phyloP scores from a whole-genome alignment of 2,888 invertebrate species.

The Cephus runcator region DNA sequence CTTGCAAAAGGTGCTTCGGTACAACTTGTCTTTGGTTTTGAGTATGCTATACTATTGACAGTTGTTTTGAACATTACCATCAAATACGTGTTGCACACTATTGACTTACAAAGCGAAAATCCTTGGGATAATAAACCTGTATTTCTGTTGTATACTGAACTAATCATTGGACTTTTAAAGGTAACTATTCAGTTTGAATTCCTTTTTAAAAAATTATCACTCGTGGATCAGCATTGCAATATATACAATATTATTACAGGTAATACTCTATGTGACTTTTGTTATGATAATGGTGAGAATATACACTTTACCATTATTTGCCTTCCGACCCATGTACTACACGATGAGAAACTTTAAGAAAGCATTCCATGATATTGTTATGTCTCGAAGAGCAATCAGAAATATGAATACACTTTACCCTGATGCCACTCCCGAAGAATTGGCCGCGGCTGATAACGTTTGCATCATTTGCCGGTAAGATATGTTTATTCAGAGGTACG shows the following conservation, averaged over 20 bases:
- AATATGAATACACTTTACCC: slow-evolving; percentile 99
- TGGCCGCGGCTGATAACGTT: slow-evolving; percentile 93
- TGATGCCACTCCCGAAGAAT: slow-evolving; percentile 92
- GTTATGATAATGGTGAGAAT: slow-evolving; percentile 96
- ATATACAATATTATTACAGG: slow-evolving; percentile 56
- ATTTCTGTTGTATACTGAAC: slow-evolving; percentile 94
- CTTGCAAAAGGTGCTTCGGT: slow-evolving; percentile 94
- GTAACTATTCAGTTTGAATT: slow-evolving; percentile 55
- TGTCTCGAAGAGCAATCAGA: slow-evolving; percentile 95
- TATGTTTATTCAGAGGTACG: neutral
- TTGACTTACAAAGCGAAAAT: slow-evolving; percentile 91
- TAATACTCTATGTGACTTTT: slow-evolving; percentile 89
- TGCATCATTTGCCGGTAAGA: slow-evolving; percentile 93
- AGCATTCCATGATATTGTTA: slow-evolving; percentile 95
- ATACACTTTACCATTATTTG: slow-evolving; percentile 97
- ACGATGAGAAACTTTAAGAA: slow-evolving; percentile 98
- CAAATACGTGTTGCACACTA: slow-evolving; percentile 87
- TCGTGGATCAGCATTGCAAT: neutral
- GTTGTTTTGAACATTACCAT: slow-evolving; percentile 92
- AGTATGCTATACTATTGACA: slow-evolving; percentile 96
- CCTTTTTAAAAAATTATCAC: neutral
- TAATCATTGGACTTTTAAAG: slow-evolving; percentile 89
- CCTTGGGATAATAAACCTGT: slow-evolving; percentile 99
- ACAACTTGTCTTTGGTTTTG: slow-evolving; percentile 98
- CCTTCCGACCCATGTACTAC: slow-evolving; percentile 98